These are phyloP conservation scores for Lordiphosa mommai DNA, from an alignment of 1,140 invertebrate genomes.

Conservation along the genomic window DNA sequence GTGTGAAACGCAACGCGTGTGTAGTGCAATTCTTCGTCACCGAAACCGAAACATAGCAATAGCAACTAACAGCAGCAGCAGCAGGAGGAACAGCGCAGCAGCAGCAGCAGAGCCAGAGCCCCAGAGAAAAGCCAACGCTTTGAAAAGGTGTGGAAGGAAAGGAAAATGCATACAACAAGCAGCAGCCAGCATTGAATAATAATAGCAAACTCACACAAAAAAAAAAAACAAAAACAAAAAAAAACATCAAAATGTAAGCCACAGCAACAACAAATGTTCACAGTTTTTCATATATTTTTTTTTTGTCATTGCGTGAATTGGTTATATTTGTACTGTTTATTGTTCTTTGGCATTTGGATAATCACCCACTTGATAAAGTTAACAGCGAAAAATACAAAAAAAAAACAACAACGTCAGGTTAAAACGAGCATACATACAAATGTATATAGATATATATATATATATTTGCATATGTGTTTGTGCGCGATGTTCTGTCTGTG, in stretches of 20 bases:
- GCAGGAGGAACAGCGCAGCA: conserved; percentile 29
- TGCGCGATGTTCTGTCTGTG: conserved; percentile 14
- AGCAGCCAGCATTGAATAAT: conserved; percentile 20
- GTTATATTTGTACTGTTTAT: conserved; percentile 18
- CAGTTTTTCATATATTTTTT: conserved; percentile 32
- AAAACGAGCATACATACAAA: conserved; percentile 8
- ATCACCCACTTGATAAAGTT: neutral
- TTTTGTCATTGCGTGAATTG: conserved; percentile 19
- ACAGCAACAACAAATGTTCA: conserved; percentile 21
- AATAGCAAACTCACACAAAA: conserved; percentile 23
- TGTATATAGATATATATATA: conserved; percentile 20
- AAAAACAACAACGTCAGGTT: conserved; percentile 26
- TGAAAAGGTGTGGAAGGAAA: conserved; percentile 30
- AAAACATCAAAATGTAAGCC: conserved; percentile 46
- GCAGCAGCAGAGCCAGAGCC: conserved; percentile 3
- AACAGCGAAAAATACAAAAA: neutral
- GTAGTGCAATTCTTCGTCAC: conserved; percentile 26
- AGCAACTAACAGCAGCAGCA: conserved; percentile 50
- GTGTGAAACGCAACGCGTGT: conserved; percentile 52
- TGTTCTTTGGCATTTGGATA: neutral
- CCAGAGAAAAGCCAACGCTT: neutral
- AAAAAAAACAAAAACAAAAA: conserved; percentile 14
- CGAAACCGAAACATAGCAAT: conserved; percentile 7
- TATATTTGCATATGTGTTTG: conserved; percentile 16
- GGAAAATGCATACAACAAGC: conserved; percentile 38